Evolutionary conservation across 2,797 vertebrate genomes (phyloP), one percentile per base, ranked within the genome.

Genomic region (Muscicapa striata): DNA sequence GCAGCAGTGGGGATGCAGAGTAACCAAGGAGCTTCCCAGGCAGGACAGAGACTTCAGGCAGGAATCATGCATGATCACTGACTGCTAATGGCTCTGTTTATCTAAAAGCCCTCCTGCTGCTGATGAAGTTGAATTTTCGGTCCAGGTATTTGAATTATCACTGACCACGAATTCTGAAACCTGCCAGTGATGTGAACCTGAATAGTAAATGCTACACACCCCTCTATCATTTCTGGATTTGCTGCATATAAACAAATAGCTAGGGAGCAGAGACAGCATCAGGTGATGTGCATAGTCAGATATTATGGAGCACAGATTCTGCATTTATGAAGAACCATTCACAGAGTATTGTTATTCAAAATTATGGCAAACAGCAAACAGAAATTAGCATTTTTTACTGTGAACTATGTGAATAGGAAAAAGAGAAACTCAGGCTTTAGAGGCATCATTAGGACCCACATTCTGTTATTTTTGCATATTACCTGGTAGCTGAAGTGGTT

Each of bases 271-370:
- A 64, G 59, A 67, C 24, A 92, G 57, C 45, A 67, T 36, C 49
- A 63, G 76, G 49, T 36, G 49, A 36, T 6, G 0, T 20, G 68
- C 18, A 1, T n/a, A 87, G 49, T 3, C 3, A 5, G 15, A 51
- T 55, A 67, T 87, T 70, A 63, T 0, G 0, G 64, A 57, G 12
- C 38, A 61, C 0, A 0, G 14, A 36, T 90, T 84, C 68, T 64
- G 49, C 7, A 24, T 73, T 75, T 69, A 32, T 52, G 52, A 55
- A 66, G 38, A 81, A 62, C 21, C 0, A 0, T n/a, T 76, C 63
- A 59, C 57, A 43, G 32, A 93, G 81, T 17, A 76, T 49, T 82
- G 45, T 55, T 89, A 41, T 26, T 73, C 49, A 82, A 92, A 89
- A 68, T 48, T 69, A 78, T 2, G 8, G 34, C 45, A 91, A 82